Evolutionary conservation across 2,113 vertebrate genomes (phyloP), one percentile per base, ranked within the genome.

Genomic region (Esox niger): DNA sequence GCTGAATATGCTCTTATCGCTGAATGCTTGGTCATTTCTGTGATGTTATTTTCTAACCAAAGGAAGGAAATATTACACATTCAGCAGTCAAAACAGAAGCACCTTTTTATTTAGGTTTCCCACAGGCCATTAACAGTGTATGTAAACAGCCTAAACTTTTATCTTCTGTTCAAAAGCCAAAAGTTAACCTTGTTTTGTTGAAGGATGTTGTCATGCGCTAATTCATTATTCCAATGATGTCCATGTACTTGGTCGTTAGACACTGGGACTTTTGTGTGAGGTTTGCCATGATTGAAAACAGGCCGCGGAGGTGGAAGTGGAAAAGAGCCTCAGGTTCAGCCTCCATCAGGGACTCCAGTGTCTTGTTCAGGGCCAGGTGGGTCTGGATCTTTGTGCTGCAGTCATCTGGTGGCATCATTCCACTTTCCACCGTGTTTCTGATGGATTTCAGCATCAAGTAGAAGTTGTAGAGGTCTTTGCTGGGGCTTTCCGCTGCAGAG

Each of bases 401-500:
- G 23, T 92, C 89, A 0, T 78, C 84, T 2, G 52, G 57, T 0
- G 81, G 77, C 20, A 92, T 27, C 67, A 93, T 84, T 20, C 94
- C 89, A 0, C 88, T 90, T 74, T 96, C 94, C 71, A 91, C 90
- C 0, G 86, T 83, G 82, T 88, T 82, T 4, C 91, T 88, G 79
- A 96, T 91, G 79, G 89, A 72, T 77, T 94, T 96, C 32, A 97
- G 91, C 83, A 90, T 90, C 79, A 88, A 83, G 81, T 93, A 98
- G 87, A 78, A 88, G 56, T 87, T 80, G 0, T 92, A 92, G 32
- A 97, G 87, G 75, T 95, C 92, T 0, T 68, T 25, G 68, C 21
- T 56, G 15, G 80, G 60, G 0, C 69, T 78, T 0, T 68, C 2
- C 0, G 49, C 74, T 0, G 20, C 67, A 43, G 38, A 43, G 0